Conservation (phyloP, 1,140 invertebrate species). For the Lasioglossum albipes region DNA sequence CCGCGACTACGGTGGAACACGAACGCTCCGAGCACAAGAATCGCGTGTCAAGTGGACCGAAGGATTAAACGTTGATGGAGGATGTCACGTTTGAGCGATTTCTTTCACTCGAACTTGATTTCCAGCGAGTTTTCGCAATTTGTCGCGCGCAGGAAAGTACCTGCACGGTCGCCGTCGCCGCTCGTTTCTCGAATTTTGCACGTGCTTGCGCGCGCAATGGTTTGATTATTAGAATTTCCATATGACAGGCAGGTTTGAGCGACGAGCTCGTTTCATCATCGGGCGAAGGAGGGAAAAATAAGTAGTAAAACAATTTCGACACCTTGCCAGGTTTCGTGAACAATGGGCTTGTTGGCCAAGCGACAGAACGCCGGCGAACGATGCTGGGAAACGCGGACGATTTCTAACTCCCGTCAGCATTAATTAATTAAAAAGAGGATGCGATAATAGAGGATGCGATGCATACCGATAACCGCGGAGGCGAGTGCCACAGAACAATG, state of each 20-base stretch:
- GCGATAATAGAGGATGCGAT: conserved; percentile 15
- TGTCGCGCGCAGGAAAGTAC: background rate
- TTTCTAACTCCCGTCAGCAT: conserved; percentile 8
- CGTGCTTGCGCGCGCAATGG: conserved; percentile 5
- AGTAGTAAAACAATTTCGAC: conserved; percentile 28
- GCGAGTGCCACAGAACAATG: background rate
- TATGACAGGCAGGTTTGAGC: background rate
- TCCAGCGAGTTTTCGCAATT: conserved; percentile 11
- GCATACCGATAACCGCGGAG: background rate
- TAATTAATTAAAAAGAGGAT: conserved; percentile 47
- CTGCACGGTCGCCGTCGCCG: background rate
- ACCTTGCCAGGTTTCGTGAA: background rate
- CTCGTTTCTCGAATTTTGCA: background rate
- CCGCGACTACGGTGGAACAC: background rate
- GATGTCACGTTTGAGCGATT: conserved; percentile 21
- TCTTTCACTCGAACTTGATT: background rate
- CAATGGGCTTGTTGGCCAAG: conserved; percentile 26
- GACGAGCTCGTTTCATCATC: conserved; percentile 1
- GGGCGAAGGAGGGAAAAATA: background rate
- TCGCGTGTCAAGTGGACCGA: conserved; percentile 28
- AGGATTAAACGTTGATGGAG: conserved; percentile 25
- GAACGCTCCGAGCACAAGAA: background rate
- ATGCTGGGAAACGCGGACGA: conserved; percentile 15
- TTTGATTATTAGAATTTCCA: conserved; percentile 1
- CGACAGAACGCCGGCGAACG: conserved; percentile 4